Evolutionary conservation across 2,888 invertebrate genomes (phyloP).

Genomic region (Drosophila ezoana): DNA sequence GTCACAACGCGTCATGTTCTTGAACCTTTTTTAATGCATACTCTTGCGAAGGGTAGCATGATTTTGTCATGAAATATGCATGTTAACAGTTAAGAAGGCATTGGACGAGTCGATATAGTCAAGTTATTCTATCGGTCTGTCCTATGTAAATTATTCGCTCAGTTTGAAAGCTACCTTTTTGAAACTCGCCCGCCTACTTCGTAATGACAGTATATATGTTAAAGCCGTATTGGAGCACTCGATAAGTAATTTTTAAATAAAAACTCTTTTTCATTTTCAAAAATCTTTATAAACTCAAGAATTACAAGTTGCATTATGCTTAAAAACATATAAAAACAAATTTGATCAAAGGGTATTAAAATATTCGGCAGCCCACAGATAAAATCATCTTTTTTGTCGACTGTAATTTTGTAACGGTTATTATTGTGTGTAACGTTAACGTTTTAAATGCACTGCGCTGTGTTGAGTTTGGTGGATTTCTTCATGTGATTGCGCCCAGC

Average conservation of each 20-base stretch:
- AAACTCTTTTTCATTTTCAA: too few species aligned
- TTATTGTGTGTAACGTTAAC: conserved; percentile 40
- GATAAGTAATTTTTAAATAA: too few species aligned
- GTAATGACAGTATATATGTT: too few species aligned
- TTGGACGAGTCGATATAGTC: neutral
- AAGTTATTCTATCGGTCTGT: too few species aligned
- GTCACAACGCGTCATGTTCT: conserved; percentile 62
- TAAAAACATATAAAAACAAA: too few species aligned
- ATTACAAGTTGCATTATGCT: too few species aligned
- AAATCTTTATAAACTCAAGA: too few species aligned
- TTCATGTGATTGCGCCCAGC: conserved; percentile 47
- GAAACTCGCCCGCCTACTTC: too few species aligned
- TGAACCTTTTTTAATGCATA: conserved; percentile 57
- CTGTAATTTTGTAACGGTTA: conserved; percentile 59
- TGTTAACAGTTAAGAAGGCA: neutral
- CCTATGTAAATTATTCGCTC: too few species aligned
- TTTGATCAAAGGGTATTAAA: neutral
- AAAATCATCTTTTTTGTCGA: neutral
- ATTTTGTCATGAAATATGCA: neutral
- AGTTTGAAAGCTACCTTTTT: too few species aligned
- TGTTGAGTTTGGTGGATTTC: conserved; percentile 57
- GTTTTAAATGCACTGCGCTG: conserved; percentile 52
- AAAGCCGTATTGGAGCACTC: too few species aligned
- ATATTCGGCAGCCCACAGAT: neutral
- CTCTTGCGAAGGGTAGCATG: neutral